Conservation (phyloP, 2,888 invertebrate species). For the Andrena chrysosceles region DNA sequence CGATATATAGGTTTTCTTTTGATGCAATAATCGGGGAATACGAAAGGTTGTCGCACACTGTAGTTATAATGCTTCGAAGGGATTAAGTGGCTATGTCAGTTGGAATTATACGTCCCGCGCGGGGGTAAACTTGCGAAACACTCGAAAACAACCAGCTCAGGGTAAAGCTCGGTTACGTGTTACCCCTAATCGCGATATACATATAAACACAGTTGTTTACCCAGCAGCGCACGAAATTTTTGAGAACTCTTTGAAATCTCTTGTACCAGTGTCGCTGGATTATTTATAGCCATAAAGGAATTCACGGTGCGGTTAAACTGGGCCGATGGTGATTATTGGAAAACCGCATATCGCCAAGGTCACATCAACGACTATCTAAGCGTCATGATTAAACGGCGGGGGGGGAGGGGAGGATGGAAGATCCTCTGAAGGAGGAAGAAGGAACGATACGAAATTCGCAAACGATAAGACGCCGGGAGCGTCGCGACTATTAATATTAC, state of each 20-base stretch:
- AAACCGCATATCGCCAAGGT: constrained; percentile 76
- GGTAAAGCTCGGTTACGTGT: constrained; percentile 26
- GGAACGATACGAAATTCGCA: constrained; percentile 8
- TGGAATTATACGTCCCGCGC: constrained; percentile 35
- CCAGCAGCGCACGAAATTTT: constrained; percentile 1
- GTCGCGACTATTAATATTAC: constrained; percentile 53
- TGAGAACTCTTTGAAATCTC: constrained; percentile 46
- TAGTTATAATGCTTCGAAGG: constrained; percentile 59
- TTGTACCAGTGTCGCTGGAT: constrained; percentile 63
- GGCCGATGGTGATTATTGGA: constrained; percentile 82
- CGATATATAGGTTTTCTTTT: constrained; percentile 42
- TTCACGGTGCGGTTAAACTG: constrained; percentile 80
- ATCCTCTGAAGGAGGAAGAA: neutral
- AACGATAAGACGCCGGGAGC: constrained; percentile 28
- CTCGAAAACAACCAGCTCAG: constrained; percentile 46
- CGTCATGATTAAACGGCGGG: constrained; percentile 37
- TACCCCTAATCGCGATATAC: constrained; percentile 20
- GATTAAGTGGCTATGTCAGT: constrained; percentile 48
- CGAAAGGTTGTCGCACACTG: constrained; percentile 46
- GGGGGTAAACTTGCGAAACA: constrained; percentile 42
- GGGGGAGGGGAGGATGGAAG: neutral
- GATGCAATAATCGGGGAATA: constrained; percentile 53
- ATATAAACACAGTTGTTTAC: neutral
- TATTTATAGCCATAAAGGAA: constrained; percentile 83
- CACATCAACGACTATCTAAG: constrained; percentile 58